These are phyloP conservation scores for Lasioglossum leucozonium DNA, from an alignment of 2,888 invertebrate species.

Conservation along the genomic window DNA sequence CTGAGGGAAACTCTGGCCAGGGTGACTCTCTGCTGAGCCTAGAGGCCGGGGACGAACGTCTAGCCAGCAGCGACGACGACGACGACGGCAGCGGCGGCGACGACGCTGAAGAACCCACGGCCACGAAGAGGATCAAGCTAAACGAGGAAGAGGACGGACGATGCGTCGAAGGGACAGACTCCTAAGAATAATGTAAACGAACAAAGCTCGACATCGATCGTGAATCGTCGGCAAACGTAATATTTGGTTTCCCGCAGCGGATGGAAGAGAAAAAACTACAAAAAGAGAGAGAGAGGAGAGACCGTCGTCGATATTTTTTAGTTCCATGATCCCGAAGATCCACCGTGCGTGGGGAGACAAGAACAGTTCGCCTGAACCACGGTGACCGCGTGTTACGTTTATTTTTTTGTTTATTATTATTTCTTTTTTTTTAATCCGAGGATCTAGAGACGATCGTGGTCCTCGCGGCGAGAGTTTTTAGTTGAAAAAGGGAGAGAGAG, in stretches of 20 bases:
- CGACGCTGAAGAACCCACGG: slow-evolving; percentile 37
- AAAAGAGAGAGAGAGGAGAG: background rate
- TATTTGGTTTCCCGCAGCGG: background rate
- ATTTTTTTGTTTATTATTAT: slow-evolving; percentile 14
- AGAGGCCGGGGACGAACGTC: slow-evolving; percentile 46
- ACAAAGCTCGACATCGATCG: background rate
- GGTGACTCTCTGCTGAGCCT: slow-evolving; percentile 68
- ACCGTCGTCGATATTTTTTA: slow-evolving; percentile 13
- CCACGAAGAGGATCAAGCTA: slow-evolving; percentile 21
- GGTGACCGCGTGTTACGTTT: slow-evolving; percentile 9
- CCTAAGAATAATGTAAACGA: background rate
- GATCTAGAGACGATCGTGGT: background rate
- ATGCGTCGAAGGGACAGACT: slow-evolving; percentile 1
- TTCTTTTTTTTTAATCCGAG: slow-evolving; percentile 9
- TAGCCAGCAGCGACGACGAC: slow-evolving; percentile 46
- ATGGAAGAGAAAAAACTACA: background rate
- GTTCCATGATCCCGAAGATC: slow-evolving; percentile 17
- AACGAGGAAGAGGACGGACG: background rate
- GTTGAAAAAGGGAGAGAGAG: background rate
- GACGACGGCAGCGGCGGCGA: slow-evolving; percentile 21
- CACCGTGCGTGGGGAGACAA: background rate
- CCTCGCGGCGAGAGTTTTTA: slow-evolving; percentile 16
- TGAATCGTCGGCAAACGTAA: background rate
- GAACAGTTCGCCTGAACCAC: slow-evolving; percentile 19
- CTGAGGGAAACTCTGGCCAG: slow-evolving; percentile 68